These are phyloP conservation scores for Spinus olivaceus DNA, from an alignment of 2,797 vertebrate genomes.

Conservation along the genomic window DNA sequence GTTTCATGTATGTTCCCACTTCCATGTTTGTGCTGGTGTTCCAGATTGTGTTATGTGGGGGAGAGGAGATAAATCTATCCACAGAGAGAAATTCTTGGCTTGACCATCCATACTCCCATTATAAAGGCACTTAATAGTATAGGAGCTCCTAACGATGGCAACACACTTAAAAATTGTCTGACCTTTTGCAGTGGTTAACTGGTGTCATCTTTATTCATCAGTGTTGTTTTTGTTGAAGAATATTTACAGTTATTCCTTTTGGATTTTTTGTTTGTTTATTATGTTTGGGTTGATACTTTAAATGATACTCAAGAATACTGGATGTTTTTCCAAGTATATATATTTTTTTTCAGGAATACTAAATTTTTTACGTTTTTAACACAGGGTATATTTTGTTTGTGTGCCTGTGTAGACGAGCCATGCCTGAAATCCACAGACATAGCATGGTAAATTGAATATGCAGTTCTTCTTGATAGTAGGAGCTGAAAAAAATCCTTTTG, in stretches of 20 bases:
- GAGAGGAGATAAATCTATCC: not conserved
- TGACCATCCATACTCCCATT: not conserved
- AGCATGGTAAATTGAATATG: not conserved
- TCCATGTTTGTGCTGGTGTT: fast-evolving
- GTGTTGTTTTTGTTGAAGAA: not conserved
- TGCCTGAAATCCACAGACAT: not conserved
- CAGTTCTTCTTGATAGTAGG: not conserved
- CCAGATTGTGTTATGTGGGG: not conserved
- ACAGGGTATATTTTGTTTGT: not conserved
- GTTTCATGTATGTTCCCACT: not conserved
- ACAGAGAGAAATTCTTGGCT: not conserved
- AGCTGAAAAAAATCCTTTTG: not conserved
- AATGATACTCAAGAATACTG: not conserved
- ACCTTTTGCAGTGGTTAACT: not conserved
- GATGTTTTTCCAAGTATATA: not conserved
- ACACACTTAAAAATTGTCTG: not conserved
- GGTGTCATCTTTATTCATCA: not conserved
- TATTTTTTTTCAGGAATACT: not conserved
- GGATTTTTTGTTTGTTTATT: not conserved
- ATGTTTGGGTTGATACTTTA: not conserved
- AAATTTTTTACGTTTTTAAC: not conserved
- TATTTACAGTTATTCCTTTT: not conserved
- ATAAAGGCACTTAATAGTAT: not conserved
- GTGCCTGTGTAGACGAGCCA: not conserved
- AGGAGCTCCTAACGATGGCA: not conserved